A percentile compares a stretch with the other conserved stretches of the same genome.
These are phyloP conservation scores for Leptinotarsa texana DNA, from an alignment of 1,140 invertebrate species.

Conservation along the genomic window DNA sequence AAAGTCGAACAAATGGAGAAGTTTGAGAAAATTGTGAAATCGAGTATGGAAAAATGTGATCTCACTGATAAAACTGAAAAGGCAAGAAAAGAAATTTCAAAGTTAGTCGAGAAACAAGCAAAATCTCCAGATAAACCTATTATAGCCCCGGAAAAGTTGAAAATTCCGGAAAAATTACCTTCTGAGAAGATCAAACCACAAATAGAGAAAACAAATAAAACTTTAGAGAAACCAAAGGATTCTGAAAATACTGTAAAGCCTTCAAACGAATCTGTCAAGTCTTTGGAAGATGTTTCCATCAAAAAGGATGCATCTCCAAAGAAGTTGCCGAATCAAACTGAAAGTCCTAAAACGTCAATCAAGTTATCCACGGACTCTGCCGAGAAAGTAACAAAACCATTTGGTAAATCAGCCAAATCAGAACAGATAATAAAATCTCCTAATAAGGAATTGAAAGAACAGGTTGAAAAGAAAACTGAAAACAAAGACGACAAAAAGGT, in stretches of 20 bases:
- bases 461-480: constrained; percentile 31
- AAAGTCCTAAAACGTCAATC: background rate
- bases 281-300: background rate
- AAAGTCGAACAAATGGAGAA: constrained; percentile 45
- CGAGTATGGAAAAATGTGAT: constrained; percentile 6
- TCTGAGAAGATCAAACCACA: background rate
- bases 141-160: constrained; percentile 28
- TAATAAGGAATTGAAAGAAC: constrained; percentile 37
- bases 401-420: constrained; percentile 30
- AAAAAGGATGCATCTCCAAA: background rate
- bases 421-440: constrained; percentile 32
- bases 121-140: constrained; percentile 32
- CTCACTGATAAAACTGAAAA: constrained; percentile 15
- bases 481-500: constrained; percentile 31
- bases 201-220: constrained; percentile 12
- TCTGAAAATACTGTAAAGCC: background rate
- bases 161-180: constrained; percentile 18
- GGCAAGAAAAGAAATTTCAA: constrained; percentile 18
- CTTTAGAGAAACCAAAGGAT: background rate
- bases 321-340: background rate
- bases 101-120: constrained; percentile 27
- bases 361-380: background rate
- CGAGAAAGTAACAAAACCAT: constrained; percentile 27
- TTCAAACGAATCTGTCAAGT: background rate
- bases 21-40: background rate